Evolutionary conservation across 1,140 invertebrate genomes (phyloP), one percentile per base, ranked within the genome.

Genomic region (Archegozetes longisetosus): DNA sequence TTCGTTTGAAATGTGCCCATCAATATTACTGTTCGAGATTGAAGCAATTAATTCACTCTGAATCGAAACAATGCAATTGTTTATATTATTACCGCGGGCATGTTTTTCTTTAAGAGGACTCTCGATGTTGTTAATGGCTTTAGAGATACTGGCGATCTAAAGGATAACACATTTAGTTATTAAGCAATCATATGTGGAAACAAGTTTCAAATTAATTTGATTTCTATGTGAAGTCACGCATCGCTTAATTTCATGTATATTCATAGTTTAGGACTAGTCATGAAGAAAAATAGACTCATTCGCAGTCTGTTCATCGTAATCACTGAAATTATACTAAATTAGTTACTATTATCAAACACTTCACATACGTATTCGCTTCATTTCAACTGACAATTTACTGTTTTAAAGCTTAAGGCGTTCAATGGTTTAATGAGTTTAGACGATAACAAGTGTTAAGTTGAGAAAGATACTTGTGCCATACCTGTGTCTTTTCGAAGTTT

Each of bases 81-180:
- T 3, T 47, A n/a, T 13, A 12, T 0, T 49, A 28, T 53, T 83
- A 83, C 82, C 84, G 66, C 93, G 79, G 49, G 92, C 88, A 85
- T 96, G 92, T 79, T 97, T 97, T 70, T 92, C 89, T 77, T 97
- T 97, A 0, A 94, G 85, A 3, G 91, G 88, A 32, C 81, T 83
- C 75, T 96, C 92, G 27, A 82, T 75, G 3, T 79, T 75, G 73
- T 90, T 94, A 58, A 95, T 85, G 9, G 91, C 91, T 75, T 96
- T 96, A 64, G 80, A 81, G 51, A 95, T 83, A 61, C 85, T 86
- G 54, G 83, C 77, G 56, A 77, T 79, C 87, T 91, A 74, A 26
- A 76, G 79, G 68, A n/a, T n/a, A n/a, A n/a, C n/a, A n/a, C n/a
- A n/a, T n/a, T n/a, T n/a, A n/a, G n/a, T n/a, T n/a, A n/a, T n/a